Percentiles rank a stretch among this genome's conserved stretches.
phyloP scores from a whole-genome alignment of 2,113 vertebrate genomes.

The Grammomys surdaster region DNA sequence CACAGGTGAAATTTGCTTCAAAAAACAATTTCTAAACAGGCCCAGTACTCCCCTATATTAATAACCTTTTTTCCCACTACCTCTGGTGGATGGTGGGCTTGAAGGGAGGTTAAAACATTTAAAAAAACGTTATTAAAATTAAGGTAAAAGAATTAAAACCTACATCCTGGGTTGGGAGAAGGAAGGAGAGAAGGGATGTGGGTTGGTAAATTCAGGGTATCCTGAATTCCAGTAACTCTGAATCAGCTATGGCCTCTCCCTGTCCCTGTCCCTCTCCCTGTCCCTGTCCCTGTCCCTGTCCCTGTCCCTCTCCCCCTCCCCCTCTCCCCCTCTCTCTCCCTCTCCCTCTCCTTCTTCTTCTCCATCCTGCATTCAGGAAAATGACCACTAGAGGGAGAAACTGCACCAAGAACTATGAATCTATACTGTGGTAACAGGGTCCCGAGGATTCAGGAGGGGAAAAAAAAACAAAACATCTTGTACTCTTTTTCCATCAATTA shows the following conservation, averaged over 20 bases:
- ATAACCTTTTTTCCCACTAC: too few species aligned
- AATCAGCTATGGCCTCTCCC: too few species aligned
- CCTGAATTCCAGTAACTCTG: neutral
- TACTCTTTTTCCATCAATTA: constrained; percentile 26
- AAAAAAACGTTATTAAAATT: too few species aligned
- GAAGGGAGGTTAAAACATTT: too few species aligned
- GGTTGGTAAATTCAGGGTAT: neutral
- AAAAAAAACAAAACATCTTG: neutral
- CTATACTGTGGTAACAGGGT: neutral
- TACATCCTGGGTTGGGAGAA: neutral
- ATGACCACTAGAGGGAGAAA: constrained; percentile 66
- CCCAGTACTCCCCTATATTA: too few species aligned
- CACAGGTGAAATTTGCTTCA: too few species aligned
- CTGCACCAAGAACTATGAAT: constrained; percentile 33
- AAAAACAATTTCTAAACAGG: too few species aligned
- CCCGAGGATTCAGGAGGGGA: neutral
- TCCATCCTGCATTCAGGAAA: neutral
- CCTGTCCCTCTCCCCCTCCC: too few species aligned
- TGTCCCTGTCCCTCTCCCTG: neutral
- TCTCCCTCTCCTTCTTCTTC: too few species aligned
- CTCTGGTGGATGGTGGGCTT: too few species aligned
- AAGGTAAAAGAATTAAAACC: too few species aligned
- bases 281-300: too few species aligned
- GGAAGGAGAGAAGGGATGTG: neutral
- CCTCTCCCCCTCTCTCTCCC: neutral